These are phyloP conservation scores for Poeciliopsis gracilis DNA, from an alignment of 2,797 vertebrate species.

Conservation along the genomic window DNA sequence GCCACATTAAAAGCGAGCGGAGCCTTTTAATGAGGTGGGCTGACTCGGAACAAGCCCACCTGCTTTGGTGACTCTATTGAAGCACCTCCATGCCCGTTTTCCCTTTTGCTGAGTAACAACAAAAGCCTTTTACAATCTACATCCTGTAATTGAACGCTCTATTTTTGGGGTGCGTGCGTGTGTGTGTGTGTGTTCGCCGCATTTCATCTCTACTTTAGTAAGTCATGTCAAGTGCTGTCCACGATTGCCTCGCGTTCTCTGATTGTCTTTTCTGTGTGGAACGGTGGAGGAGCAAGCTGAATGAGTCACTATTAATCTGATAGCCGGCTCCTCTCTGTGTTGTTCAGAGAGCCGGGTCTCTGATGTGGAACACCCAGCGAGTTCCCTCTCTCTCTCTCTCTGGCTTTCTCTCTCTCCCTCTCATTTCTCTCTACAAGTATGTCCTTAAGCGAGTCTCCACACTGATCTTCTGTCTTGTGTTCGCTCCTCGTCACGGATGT, in stretches of 20 bases:
- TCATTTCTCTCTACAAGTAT: constrained; percentile 69
- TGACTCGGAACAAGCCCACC: constrained; percentile 80
- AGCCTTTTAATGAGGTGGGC: constrained; percentile 82
- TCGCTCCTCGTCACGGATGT: constrained; percentile 81
- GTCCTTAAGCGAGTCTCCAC: constrained; percentile 80
- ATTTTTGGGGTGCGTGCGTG: neutral
- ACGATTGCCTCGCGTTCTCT: constrained; percentile 62
- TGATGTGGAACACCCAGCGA: constrained; percentile 81
- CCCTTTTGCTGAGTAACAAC: constrained; percentile 79
- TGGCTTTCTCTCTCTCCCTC: constrained; percentile 54
- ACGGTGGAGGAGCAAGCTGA: constrained; percentile 56
- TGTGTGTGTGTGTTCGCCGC: constrained; percentile 24
- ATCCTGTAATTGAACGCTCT: constrained; percentile 77
- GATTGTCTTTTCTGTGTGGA: constrained; percentile 71
- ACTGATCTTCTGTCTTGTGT: constrained; percentile 75
- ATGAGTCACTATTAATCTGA: constrained; percentile 77
- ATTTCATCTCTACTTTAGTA: constrained; percentile 76
- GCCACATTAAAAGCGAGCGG: constrained; percentile 78
- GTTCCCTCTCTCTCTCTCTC: constrained; percentile 59
- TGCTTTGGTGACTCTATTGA: constrained; percentile 82
- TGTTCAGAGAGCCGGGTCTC: constrained; percentile 68
- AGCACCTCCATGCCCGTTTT: constrained; percentile 72
- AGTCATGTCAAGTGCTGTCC: constrained; percentile 74
- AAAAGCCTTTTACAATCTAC: constrained; percentile 78
- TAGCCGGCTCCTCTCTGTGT: constrained; percentile 69